Evolutionary conservation across 2,113 vertebrate genomes (phyloP).

Genomic region (Megaceryle torquata): DNA sequence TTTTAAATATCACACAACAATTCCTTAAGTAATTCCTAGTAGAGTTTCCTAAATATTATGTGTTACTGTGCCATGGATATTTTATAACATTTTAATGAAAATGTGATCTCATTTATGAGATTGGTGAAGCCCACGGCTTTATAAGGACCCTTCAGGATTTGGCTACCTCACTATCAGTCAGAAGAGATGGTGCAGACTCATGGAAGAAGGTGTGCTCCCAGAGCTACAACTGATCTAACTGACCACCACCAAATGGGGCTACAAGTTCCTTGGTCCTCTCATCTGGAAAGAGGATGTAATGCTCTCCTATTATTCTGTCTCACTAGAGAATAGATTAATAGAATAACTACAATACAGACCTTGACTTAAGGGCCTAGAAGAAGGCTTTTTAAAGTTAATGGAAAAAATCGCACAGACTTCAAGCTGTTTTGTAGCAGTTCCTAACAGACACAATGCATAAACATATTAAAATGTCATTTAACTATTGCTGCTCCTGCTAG

Average conservation of each 20-base stretch:
- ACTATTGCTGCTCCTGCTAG: not conserved
- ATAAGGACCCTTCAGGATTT: not conserved
- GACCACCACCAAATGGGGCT: not conserved
- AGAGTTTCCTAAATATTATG: not conserved
- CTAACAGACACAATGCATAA: not conserved
- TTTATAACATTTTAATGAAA: conserved; percentile 11
- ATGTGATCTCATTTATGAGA: not conserved
- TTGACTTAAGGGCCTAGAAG: not conserved
- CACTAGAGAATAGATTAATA: not conserved
- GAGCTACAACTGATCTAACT: not conserved
- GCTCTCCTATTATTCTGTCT: not conserved
- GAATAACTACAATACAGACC: not conserved
- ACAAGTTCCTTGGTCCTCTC: not conserved
- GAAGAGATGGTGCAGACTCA: not conserved
- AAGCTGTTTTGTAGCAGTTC: not conserved
- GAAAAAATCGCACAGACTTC: not conserved
- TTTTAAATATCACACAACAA: conserved; percentile 9
- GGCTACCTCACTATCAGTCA: rapidly evolving
- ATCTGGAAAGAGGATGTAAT: not conserved
- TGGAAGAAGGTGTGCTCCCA: not conserved
- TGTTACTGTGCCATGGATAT: not conserved
- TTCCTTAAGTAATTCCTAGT: not conserved
- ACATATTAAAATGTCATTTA: not conserved
- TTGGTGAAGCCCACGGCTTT: not conserved
- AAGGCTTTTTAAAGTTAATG: not conserved